Evolutionary conservation across 1,140 invertebrate species (phyloP).

Genomic region (Centruroides sculpturatus): DNA sequence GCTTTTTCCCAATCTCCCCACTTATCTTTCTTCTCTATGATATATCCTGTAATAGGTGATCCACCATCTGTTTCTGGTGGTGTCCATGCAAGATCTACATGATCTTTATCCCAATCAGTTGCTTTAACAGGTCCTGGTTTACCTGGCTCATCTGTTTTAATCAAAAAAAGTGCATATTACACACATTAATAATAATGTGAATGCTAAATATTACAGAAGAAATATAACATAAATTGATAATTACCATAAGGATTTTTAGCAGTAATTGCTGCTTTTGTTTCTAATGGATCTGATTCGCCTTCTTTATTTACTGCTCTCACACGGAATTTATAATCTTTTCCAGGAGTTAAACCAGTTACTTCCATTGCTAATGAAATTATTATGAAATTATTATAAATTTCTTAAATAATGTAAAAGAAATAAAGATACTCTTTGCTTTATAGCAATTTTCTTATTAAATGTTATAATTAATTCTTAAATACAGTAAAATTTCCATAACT

Average conservation of each 20-base stretch:
- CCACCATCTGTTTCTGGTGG: slow-evolving; percentile 68
- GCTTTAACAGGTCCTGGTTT: slow-evolving; percentile 79
- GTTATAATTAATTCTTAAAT: too few species aligned
- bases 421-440: too few species aligned
- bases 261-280: slow-evolving; percentile 65
- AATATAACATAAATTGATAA: slow-evolving; percentile 14
- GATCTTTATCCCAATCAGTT: slow-evolving; percentile 91
- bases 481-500: too few species aligned
- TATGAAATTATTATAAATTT: neutral
- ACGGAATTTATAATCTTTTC: slow-evolving; percentile 87
- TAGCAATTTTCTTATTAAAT: too few species aligned
- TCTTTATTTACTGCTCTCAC: slow-evolving; percentile 91
- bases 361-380: slow-evolving; percentile 39
- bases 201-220: neutral
- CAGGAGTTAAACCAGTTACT: slow-evolving; percentile 70
- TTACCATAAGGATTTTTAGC: slow-evolving; percentile 94
- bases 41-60: slow-evolving; percentile 68
- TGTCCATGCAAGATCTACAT: slow-evolving; percentile 72
- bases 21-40: slow-evolving; percentile 87
- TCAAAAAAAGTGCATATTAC: neutral
- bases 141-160: slow-evolving; percentile 65
- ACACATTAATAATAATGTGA: neutral
- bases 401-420: neutral
- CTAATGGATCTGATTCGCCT: slow-evolving; percentile 89
- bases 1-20: slow-evolving; percentile 89